These are phyloP conservation scores for Falco punctatus DNA, from an alignment of 2,113 vertebrate species.

Conservation along the genomic window DNA sequence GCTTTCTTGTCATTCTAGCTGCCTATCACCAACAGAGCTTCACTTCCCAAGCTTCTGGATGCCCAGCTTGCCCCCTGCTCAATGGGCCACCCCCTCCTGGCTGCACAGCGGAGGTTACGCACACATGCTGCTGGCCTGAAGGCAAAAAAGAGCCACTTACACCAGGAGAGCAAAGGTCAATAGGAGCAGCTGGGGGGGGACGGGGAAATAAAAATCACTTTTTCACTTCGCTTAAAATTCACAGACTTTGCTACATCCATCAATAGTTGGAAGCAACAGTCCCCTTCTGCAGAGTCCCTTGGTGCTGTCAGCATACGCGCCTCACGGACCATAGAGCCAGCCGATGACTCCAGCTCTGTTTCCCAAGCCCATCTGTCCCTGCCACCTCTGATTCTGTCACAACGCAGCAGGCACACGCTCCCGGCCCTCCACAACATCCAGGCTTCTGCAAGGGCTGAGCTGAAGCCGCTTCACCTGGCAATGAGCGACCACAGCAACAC, in stretches of 20 bases:
- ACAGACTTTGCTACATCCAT: neutral
- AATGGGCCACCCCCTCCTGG: fast-evolving
- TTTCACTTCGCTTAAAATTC: neutral
- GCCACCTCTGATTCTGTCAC: neutral
- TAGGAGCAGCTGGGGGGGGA: neutral
- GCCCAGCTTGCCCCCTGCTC: neutral
- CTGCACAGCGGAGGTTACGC: fast-evolving
- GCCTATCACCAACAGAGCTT: neutral
- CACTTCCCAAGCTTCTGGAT: neutral
- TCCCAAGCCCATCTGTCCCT: neutral
- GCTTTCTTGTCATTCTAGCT: neutral
- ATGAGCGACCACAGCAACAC: fast-evolving
- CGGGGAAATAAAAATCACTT: neutral
- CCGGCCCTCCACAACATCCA: fast-evolving
- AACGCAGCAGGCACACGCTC: neutral
- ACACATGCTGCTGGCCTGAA: neutral
- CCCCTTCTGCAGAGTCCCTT: neutral
- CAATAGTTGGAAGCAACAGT: fast-evolving
- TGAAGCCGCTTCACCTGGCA: neutral
- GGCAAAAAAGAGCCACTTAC: neutral
- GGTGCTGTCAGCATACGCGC: fast-evolving
- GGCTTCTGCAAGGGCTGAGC: neutral
- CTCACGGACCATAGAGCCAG: neutral
- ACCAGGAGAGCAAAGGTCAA: neutral
- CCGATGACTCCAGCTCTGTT: neutral